Evolutionary conservation across 2,113 vertebrate genomes (phyloP).

Genomic region (Grantiella picta): DNA sequence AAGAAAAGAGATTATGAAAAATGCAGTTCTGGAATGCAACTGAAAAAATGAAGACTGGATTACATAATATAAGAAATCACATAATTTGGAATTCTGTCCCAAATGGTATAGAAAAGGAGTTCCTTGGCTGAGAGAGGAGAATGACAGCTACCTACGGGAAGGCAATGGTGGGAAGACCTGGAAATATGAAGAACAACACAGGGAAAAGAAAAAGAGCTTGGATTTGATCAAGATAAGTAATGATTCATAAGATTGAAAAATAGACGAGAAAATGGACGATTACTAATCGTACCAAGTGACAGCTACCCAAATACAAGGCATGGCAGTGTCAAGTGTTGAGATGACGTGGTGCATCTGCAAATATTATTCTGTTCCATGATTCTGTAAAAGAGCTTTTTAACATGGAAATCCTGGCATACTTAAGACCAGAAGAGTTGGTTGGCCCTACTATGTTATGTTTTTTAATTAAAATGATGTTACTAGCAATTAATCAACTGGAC

Average conservation of each 20-base stretch:
- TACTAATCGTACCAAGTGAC: background rate
- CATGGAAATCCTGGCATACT: background rate
- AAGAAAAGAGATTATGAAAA: background rate
- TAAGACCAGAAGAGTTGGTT: background rate
- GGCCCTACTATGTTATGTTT: background rate
- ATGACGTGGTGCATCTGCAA: background rate
- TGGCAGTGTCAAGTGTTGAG: background rate
- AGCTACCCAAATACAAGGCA: background rate
- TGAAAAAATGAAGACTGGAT: background rate
- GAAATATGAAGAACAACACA: background rate
- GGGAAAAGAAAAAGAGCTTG: background rate
- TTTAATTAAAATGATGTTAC: background rate
- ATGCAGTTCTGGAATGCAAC: background rate
- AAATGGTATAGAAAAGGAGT: background rate
- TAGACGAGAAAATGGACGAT: background rate
- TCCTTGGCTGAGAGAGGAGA: background rate
- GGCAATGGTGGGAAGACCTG: background rate
- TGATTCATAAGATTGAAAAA: background rate
- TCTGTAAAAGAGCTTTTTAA: background rate
- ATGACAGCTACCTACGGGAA: background rate
- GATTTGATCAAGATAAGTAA: background rate
- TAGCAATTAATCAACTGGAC: background rate
- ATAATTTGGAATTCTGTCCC: background rate
- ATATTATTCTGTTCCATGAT: background rate
- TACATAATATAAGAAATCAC: background rate